Conservation (phyloP, 2,797 vertebrate genomes). For the Anomalospiza imberbis region DNA sequence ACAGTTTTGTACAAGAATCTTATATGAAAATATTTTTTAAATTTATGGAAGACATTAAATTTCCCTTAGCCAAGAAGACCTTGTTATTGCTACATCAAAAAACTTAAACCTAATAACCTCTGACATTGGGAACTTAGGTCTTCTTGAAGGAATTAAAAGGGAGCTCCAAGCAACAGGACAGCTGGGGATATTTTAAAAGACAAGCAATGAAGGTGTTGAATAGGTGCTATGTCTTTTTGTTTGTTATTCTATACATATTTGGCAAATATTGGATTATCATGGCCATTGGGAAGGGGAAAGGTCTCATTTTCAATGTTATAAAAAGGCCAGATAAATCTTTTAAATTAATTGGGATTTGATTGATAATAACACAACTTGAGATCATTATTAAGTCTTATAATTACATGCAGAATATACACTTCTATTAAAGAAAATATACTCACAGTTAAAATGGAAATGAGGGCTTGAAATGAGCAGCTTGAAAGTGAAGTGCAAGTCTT, state of each 20-base stretch:
- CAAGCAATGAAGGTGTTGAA: not conserved
- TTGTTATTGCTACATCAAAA: not conserved
- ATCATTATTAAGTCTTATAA: not conserved
- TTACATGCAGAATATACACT: not conserved
- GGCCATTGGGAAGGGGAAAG: fast-evolving
- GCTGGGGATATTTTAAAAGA: not conserved
- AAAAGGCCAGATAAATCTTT: not conserved
- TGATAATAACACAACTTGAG: not conserved
- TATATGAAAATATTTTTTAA: not conserved
- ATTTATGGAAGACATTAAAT: not conserved
- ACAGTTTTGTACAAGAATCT: not conserved
- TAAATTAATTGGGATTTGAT: not conserved
- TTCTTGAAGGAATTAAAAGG: not conserved
- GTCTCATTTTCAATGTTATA: not conserved
- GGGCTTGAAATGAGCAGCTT: not conserved
- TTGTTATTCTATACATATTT: not conserved
- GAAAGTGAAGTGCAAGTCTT: not conserved
- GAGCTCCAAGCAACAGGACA: not conserved
- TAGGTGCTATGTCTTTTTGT: not conserved
- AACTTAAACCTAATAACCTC: not conserved
- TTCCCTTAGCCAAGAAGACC: not conserved
- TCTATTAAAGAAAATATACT: not conserved
- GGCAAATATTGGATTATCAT: not conserved
- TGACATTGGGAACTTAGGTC: not conserved
- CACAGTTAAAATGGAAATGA: not conserved